Evolutionary conservation across 1,140 invertebrate genomes (phyloP), one percentile per base, ranked within the genome.

Genomic region (Rhyzopertha dominica): DNA sequence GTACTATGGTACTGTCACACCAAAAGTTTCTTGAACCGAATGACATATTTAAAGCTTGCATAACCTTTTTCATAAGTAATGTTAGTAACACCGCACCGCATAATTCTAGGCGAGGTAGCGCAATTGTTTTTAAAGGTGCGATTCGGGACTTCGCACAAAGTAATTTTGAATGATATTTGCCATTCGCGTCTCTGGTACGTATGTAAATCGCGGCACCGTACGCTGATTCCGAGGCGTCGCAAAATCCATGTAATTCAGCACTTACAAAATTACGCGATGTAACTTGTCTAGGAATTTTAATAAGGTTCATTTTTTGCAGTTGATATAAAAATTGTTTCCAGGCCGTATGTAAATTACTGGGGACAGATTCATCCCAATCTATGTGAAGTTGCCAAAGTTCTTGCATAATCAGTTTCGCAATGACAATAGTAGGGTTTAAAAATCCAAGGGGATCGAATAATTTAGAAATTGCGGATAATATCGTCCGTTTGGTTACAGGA

Each of bases 81-180:
- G 56, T 24, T 3, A 58, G 32, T 7, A 60, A 22, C 9, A 36
- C 9, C 5, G 56, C 51, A 0, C 53, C 62, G 19, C 46, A 49
- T 0, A 73, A 49, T 45, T 74, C 71, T n/a, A 71, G 32, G 18
- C 66, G 10, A 8, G 69, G 61, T 43, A 69, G 55, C 5, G 69
- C 43, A n/a, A 31, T 35, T 8, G 45, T 42, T 57, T 69, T 65
- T 0, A 68, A 16, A 5, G 71, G 69, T 7, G 68, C 59, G 1
- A 72, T 66, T 47, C 54, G 39, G 24, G 23, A 47, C 43, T 50
- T 61, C 12, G 58, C 47, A 13, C 23, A 36, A 38, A 60, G 20
- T 25, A 60, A 39, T 10, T 25, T 22, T 1, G 39, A 18, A 5
- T 19, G 18, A 13, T 25, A 36, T 39, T 43, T 30, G 5, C 31